Percentiles rank a stretch among this genome's conserved stretches.
phyloP scores from a whole-genome alignment of 2,113 vertebrate genomes.

The Albula goreensis region DNA sequence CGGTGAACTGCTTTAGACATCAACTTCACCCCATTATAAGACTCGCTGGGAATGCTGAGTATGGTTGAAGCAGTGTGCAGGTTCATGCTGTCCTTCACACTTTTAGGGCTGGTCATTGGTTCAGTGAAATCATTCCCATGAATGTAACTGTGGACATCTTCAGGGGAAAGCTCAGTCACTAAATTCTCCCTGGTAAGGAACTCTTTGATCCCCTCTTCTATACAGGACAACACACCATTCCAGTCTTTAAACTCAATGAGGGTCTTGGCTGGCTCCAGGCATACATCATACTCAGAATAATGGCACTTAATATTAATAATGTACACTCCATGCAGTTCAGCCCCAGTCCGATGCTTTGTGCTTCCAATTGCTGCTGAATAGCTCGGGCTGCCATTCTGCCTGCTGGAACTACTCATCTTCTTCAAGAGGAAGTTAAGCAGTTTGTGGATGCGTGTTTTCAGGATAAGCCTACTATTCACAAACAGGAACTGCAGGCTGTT shows the following conservation, averaged over 20 bases:
- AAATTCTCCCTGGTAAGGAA: slow-evolving; percentile 85
- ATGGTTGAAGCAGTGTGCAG: slow-evolving; percentile 52
- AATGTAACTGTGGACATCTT: slow-evolving; percentile 70
- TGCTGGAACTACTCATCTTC: slow-evolving; percentile 74
- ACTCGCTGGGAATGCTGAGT: slow-evolving; percentile 58
- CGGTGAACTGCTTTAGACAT: slow-evolving; percentile 82
- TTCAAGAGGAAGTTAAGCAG: slow-evolving; percentile 84
- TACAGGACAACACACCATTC: slow-evolving; percentile 76
- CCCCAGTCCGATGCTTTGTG: slow-evolving; percentile 69
- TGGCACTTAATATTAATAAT: slow-evolving; percentile 84
- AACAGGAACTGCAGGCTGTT: slow-evolving; percentile 89
- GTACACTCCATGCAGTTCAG: slow-evolving; percentile 82
- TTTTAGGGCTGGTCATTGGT: slow-evolving; percentile 29
- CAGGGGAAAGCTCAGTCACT: slow-evolving; percentile 71
- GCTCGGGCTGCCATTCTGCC: slow-evolving; percentile 61
- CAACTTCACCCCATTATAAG: slow-evolving; percentile 66
- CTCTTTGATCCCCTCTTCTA: slow-evolving; percentile 83
- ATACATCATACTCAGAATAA: slow-evolving; percentile 86
- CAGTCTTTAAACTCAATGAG: slow-evolving; percentile 93
- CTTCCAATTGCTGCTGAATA: slow-evolving; percentile 60
- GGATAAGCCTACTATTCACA: slow-evolving; percentile 83
- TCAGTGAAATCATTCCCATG: slow-evolving; percentile 62
- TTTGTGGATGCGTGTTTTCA: slow-evolving; percentile 92
- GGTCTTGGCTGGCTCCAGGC: slow-evolving; percentile 89
- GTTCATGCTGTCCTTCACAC: slow-evolving; percentile 37